Evolutionary conservation across 2,113 vertebrate genomes (phyloP).

Genomic region (Eublepharis macularius): DNA sequence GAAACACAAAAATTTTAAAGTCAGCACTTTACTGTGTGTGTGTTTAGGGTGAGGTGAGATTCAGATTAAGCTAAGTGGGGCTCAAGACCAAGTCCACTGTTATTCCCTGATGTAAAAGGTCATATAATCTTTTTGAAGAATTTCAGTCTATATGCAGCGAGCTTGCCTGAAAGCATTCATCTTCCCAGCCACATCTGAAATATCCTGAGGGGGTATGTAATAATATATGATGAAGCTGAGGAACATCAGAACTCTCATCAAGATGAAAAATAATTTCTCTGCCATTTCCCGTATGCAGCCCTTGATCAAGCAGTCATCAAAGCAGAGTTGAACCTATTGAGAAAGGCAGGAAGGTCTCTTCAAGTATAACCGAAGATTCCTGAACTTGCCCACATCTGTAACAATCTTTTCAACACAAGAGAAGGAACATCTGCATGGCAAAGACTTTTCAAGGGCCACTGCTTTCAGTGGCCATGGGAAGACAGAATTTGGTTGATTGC

Average conservation of each 20-base stretch:
- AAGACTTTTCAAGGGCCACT: neutral
- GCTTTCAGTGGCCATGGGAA: neutral
- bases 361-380: neutral
- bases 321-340: neutral
- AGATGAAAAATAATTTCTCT: neutral
- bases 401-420: constrained; percentile 29
- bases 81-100: neutral
- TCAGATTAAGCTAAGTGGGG: neutral
- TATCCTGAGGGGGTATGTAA: neutral
- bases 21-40: neutral
- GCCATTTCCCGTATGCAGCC: neutral
- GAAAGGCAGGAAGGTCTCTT: constrained; percentile 21
- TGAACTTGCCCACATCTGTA: accelerated
- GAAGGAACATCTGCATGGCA: neutral
- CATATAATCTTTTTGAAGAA: neutral
- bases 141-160: neutral
- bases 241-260: neutral
- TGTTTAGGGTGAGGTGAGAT: neutral
- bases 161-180: neutral
- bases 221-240: neutral
- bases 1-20: neutral
- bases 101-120: neutral
- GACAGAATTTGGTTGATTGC: too few relatives aligned
- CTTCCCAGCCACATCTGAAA: neutral
- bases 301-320: neutral